Evolutionary conservation across 1,140 invertebrate species (phyloP).

Genomic region (Formica exsecta): DNA sequence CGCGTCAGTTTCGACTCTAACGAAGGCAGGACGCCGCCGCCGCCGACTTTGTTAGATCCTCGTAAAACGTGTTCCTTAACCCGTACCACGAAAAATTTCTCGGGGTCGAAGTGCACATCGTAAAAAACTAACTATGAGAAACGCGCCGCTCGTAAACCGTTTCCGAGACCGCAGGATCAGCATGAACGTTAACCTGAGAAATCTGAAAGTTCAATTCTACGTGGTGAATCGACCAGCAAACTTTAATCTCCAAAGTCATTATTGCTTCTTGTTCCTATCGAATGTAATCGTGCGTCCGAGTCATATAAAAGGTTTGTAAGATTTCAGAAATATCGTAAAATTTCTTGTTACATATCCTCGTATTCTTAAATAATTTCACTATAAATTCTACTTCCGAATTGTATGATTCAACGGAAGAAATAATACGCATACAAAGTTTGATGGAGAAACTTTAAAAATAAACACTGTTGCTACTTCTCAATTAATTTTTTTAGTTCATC

Average conservation of each 20-base stretch:
- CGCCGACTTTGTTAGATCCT: constrained; percentile 54
- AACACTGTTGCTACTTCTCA: background rate
- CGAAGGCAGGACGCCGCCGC: constrained; percentile 6
- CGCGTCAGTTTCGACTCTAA: constrained; percentile 26
- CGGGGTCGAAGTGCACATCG: constrained; percentile 14
- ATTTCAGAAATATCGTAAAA: constrained; percentile 30
- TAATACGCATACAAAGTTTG: background rate
- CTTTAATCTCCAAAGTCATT: constrained; percentile 42
- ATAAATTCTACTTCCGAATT: constrained; percentile 7
- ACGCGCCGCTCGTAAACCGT: constrained; percentile 45
- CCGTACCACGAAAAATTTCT: constrained; percentile 48
- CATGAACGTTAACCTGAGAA: constrained; percentile 46
- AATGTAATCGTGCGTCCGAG: constrained; percentile 47
- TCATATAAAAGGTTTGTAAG: constrained; percentile 54
- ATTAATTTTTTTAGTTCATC: background rate
- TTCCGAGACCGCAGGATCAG: constrained; percentile 39
- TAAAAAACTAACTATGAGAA: constrained; percentile 57
- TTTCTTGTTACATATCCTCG: background rate
- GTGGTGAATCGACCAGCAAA: constrained; percentile 18
- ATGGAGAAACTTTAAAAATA: background rate
- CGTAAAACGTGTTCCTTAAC: constrained; percentile 49
- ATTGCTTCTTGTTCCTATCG: constrained; percentile 40
- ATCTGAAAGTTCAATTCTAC: constrained; percentile 47
- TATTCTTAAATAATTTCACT: constrained; percentile 38
- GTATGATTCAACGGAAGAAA: background rate